phyloP scores from a whole-genome alignment of 1,140 invertebrate species.

The Leptopilina clavipes region DNA sequence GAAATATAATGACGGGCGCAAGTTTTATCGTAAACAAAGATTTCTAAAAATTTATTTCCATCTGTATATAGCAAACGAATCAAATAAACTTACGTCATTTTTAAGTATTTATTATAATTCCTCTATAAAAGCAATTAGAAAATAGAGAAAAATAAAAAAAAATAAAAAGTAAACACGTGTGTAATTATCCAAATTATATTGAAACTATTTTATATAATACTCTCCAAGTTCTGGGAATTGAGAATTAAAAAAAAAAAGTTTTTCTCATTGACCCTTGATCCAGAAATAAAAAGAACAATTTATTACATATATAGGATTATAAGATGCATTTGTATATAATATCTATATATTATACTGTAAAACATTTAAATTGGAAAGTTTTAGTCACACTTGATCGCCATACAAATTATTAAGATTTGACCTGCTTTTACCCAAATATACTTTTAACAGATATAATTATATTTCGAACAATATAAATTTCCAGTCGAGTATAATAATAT shows the following conservation, averaged over 20 bases:
- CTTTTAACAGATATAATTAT: slow-evolving; percentile 13
- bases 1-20: no score
- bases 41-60: no score
- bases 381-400: slow-evolving; percentile 12
- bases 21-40: no score
- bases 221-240: background rate
- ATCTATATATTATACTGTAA: background rate
- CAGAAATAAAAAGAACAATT: background rate
- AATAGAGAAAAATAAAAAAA: no score
- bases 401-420: slow-evolving; percentile 15
- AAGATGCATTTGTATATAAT: background rate
- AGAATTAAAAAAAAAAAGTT: no score
- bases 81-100: no score
- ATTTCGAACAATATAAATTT: slow-evolving; percentile 4
- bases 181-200: no score
- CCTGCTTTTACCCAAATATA: slow-evolving; percentile 11
- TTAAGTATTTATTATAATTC: no score
- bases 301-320: background rate
- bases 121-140: no score
- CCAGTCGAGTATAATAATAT: background rate
- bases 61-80: no score
- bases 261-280: background rate
- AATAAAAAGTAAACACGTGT: no score
- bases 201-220: no score
- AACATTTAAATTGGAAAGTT: slow-evolving; percentile 13